Evolutionary conservation across 1,140 invertebrate species (phyloP), one percentile per base, ranked within the genome.

Genomic region (Phthorimaea operculella): DNA sequence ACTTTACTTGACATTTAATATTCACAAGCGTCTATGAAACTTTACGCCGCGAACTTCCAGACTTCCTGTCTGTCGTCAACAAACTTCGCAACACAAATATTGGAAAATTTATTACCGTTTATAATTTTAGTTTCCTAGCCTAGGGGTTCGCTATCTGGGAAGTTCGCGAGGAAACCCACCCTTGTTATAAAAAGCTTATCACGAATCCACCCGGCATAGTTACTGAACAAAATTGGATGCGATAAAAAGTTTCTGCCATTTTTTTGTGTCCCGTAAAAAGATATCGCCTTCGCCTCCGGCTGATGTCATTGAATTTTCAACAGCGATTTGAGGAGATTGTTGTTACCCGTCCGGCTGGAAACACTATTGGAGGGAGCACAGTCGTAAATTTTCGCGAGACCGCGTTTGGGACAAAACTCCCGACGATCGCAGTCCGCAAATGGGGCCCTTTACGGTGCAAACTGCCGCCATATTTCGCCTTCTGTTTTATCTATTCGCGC

Each of bases 291-390:
- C 57, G 63, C 68, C 59, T 55, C 52, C 49, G 60, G 64, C 67
- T 60, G 61, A 66, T 66, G 71, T 68, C 69, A 72, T 74, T 74
- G 72, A 74, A 72, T 72, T 74, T 68, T 72, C 66, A 68, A 71
- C 64, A 63, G 56, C 58, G 63, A 60, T 62, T 62, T 58, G 53
- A 59, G 58, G 54, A 63, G 59, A 66, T 63, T 62, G 63, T 64
- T 61, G 59, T 63, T 47, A 47, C 44, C 2, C 44, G 14, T 15
- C n/a, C 12, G 5, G 15, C 4, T 15, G 15, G 44, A 47, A 16
- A 17, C 44, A 16, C 16, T 47, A 17, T 47, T 14, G 16, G 44
- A 47, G 44, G 15, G 15, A 47, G 44, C 44, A 39, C 36, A 39
- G 36, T 39, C 36, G n/a, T 39, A 39, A 39, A 39, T 39, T 4